phyloP scores from a whole-genome alignment of 2,888 invertebrate species.

The Ferdinandea cuprea region DNA sequence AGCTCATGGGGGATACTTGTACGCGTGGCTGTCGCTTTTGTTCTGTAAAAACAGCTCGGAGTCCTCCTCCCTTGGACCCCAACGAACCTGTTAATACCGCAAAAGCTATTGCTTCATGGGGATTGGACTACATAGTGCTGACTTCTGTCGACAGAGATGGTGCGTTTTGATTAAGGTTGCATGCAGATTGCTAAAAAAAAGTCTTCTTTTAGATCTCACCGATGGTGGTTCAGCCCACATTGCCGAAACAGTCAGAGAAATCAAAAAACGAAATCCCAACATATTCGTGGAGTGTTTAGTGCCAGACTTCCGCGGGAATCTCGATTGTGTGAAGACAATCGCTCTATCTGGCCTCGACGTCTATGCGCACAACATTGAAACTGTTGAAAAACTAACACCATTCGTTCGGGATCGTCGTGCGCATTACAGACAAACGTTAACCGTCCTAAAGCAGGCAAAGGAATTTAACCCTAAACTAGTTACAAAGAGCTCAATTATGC shows the following conservation, averaged over 20 bases:
- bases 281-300: constrained; percentile 98
- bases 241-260: constrained; percentile 94
- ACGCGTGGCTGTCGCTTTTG: constrained; percentile 99
- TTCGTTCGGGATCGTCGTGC: constrained; percentile 97
- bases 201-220: constrained; percentile 87
- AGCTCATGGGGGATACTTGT: constrained; percentile 99
- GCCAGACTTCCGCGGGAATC: constrained; percentile 96
- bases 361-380: constrained; percentile 99
- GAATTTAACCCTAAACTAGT: constrained; percentile 90
- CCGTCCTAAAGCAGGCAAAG: constrained; percentile 92
- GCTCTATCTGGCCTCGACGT: constrained; percentile 95
- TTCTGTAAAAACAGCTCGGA: constrained; percentile 97
- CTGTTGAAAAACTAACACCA: constrained; percentile 94
- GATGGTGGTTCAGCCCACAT: constrained; percentile 98
- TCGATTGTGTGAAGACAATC: constrained; percentile 89
- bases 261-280: constrained; percentile 91
- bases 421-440: constrained; percentile 94
- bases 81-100: constrained; percentile 97
- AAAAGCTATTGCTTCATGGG: constrained; percentile 95
- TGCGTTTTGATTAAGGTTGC: constrained; percentile 82
- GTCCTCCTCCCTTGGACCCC: constrained; percentile 94
- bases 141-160: constrained; percentile 99
- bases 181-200: neutral
- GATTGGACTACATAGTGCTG: constrained; percentile 97
- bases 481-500: constrained; percentile 99